Percentiles rank a stretch among this genome's conserved stretches.
These are phyloP conservation scores for Acrobasis consociella DNA, from an alignment of 2,888 invertebrate species.

Conservation along the genomic window DNA sequence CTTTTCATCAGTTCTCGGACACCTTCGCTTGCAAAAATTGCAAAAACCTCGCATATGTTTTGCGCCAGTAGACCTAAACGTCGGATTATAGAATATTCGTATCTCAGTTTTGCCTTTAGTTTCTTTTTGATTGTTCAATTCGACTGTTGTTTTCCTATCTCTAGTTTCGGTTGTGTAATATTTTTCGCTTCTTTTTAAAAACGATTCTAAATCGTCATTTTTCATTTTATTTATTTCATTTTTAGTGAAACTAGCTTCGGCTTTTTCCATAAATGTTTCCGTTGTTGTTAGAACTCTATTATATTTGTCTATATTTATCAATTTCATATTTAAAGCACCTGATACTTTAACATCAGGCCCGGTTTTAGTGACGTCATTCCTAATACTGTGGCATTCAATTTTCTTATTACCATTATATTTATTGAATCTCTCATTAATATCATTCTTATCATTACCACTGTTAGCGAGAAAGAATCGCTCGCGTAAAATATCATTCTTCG, in stretches of 20 bases:
- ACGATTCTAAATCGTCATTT: constrained; percentile 66
- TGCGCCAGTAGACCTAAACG: constrained; percentile 58
- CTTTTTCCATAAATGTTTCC: constrained; percentile 65
- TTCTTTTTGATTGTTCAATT: constrained; percentile 48
- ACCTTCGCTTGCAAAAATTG: constrained; percentile 58
- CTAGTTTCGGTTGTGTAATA: constrained; percentile 66
- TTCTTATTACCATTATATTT: constrained; percentile 62
- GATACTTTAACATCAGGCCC: constrained; percentile 67
- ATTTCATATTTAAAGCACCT: constrained; percentile 70
- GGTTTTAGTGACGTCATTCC: constrained; percentile 66
- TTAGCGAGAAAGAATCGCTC: constrained; percentile 62
- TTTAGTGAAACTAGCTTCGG: constrained; percentile 71
- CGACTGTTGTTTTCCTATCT: constrained; percentile 59
- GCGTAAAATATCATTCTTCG: constrained; percentile 66
- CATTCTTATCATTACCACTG: constrained; percentile 57
- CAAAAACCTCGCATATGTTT: constrained; percentile 57
- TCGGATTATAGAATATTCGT: constrained; percentile 75
- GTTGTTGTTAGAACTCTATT: constrained; percentile 71
- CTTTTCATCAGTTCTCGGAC: constrained; percentile 63
- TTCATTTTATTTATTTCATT: constrained; percentile 56
- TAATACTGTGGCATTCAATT: constrained; percentile 74
- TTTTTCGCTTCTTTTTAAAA: constrained; percentile 74
- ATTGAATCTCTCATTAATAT: constrained; percentile 64
- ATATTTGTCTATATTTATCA: constrained; percentile 68
- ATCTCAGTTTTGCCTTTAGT: constrained; percentile 66